Conservation (phyloP, 2,113 vertebrate genomes). For the Solenodon paradoxus region DNA sequence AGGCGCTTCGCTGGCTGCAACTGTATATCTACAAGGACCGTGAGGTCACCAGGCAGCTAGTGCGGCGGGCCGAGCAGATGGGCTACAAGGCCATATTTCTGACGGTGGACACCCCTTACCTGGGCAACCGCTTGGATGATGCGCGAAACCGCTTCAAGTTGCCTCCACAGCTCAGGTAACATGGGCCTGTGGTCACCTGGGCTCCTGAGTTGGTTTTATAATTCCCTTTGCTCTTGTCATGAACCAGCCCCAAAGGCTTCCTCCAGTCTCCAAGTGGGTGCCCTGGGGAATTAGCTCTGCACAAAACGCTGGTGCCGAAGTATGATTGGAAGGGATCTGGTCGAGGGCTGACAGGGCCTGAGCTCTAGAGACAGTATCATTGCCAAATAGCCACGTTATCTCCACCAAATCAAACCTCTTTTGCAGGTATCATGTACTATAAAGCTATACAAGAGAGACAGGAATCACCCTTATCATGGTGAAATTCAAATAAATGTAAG, state of each 20-base stretch:
- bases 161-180: constrained; percentile 92
- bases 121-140: constrained; percentile 90
- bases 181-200: fast-evolving
- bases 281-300: not conserved
- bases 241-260: not conserved
- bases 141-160: constrained; percentile 94
- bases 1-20: constrained; percentile 88
- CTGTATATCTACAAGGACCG: constrained; percentile 96
- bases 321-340: not conserved
- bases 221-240: not conserved
- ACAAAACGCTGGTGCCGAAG: not conserved
- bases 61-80: constrained; percentile 87
- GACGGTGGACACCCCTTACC: constrained; percentile 94
- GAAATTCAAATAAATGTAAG: not conserved
- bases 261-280: not conserved
- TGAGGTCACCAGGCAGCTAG: constrained; percentile 88
- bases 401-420: not conserved
- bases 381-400: not conserved
- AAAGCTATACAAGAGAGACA: not conserved
- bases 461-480: not conserved
- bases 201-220: not conserved
- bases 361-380: not conserved
- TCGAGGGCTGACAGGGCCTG: not conserved
- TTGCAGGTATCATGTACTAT: not conserved
- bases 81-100: constrained; percentile 94